Evolutionary conservation across 2,113 vertebrate species (phyloP).

Genomic region (Leucoraja erinaceus): DNA sequence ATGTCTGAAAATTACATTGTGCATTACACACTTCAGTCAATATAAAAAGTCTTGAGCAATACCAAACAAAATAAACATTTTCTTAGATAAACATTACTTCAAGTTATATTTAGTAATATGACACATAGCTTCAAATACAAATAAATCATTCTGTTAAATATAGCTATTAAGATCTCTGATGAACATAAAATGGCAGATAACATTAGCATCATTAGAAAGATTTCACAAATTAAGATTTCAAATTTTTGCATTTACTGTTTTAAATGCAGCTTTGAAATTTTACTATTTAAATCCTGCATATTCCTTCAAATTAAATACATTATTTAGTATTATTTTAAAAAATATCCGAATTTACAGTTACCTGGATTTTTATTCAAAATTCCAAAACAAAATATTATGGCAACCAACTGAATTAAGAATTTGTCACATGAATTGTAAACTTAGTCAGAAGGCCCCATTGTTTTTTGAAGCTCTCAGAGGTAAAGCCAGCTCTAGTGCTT

Average conservation of each 20-base stretch:
- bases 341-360: background rate
- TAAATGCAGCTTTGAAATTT: background rate
- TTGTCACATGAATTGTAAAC: background rate
- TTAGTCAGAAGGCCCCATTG: background rate
- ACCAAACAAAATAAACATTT: background rate
- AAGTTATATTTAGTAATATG: background rate
- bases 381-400: background rate
- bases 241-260: background rate
- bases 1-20: background rate
- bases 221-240: background rate
- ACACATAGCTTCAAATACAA: background rate
- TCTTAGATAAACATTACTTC: background rate
- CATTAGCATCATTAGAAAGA: background rate
- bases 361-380: background rate
- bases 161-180: background rate
- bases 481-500: background rate
- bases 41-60: constrained; percentile 15
- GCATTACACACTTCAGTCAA: background rate
- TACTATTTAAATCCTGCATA: background rate
- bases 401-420: constrained; percentile 12
- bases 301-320: background rate
- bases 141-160: background rate
- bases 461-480: background rate
- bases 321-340: background rate
- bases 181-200: background rate